phyloP scores from a whole-genome alignment of 2,113 vertebrate genomes.

The Ctenomys sociabilis region DNA sequence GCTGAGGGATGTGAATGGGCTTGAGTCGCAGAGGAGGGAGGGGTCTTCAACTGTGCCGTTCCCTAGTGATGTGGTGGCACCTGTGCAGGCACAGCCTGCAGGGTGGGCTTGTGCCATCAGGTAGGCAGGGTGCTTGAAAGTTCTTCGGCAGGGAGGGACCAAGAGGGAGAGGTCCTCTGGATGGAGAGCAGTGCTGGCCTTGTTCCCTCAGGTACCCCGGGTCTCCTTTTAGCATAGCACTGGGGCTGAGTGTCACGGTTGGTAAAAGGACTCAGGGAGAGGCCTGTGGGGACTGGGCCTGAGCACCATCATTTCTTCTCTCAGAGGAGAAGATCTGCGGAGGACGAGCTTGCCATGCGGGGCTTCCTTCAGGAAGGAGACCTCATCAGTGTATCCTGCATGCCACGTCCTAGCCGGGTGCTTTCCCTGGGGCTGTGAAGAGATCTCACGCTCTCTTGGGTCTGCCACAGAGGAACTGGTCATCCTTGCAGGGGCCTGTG shows the following conservation, averaged over 20 bases:
- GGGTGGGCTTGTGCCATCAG: not conserved
- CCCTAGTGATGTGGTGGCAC: too few relatives aligned
- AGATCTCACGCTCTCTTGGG: not conserved
- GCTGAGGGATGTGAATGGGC: not conserved
- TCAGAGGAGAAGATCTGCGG: constrained; percentile 95
- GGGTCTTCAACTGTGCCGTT: not conserved
- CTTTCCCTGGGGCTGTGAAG: not conserved
- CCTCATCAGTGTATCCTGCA: constrained; percentile 96
- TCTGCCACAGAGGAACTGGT: not conserved
- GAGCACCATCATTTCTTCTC: not conserved
- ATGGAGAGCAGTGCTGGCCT: too few relatives aligned
- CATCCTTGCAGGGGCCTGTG: not conserved
- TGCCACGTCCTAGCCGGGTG: fast-evolving
- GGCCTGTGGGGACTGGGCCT: not conserved
- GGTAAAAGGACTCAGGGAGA: not conserved
- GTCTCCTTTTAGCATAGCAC: not conserved
- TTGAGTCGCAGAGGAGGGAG: not conserved
- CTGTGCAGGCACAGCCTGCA: not conserved
- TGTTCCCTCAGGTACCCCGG: not conserved
- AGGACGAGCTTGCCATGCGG: constrained; percentile 98
- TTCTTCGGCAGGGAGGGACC: not conserved
- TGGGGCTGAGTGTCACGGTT: not conserved
- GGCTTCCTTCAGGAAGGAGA: constrained; percentile 97
- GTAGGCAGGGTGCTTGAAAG: fast-evolving
- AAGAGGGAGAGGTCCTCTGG: not conserved